Evolutionary conservation across 2,797 vertebrate genomes (phyloP), one percentile per base, ranked within the genome.

Genomic region (Anabacerthia variegaticeps): DNA sequence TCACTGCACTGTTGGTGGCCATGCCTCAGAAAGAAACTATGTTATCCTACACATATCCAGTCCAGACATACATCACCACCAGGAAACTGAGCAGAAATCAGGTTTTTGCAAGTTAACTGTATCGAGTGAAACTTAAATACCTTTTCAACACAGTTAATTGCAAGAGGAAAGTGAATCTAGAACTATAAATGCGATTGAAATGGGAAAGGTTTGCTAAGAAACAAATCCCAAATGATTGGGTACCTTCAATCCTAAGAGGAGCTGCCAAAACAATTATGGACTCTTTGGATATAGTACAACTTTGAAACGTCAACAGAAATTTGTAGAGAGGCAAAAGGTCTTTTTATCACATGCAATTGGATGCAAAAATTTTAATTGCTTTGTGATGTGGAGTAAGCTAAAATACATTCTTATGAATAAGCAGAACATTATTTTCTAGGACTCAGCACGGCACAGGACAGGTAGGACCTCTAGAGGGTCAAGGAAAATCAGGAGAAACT

Each of bases 31-130:
- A 75, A 56, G 84, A 88, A 80, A 87, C 44, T 46, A 46, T 71
- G 72, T 72, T 79, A 62, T 10, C 44, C 84, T 62, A 12, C 56
- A 62, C 43, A 46, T 26, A n/a, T 18, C 22, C 63, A 34, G 32
- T 46, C 46, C 92, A 94, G 65, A 61, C 62, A 80, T 74, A 73
- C 32, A 69, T 85, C 79, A 78, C 51, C 88, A 91, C 54, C 72
- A 92, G 76, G 79, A 94, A 92, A 85, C 79, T 41, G 52, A 85
- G 74, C 8, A 66, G 65, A 85, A 92, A 81, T 34, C 58, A 79
- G 15, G 37, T 49, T 88, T 79, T 76, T 88, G 55, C 55, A 79
- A 73, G 58, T 13, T 75, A 56, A 62, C 39, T 82, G 10, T 26
- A 94, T 30, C 17, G 22, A 85, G 12, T 58, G 78, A 85, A 93